Conservation (phyloP, 2,888 invertebrate species). For the Arenicola marina region DNA sequence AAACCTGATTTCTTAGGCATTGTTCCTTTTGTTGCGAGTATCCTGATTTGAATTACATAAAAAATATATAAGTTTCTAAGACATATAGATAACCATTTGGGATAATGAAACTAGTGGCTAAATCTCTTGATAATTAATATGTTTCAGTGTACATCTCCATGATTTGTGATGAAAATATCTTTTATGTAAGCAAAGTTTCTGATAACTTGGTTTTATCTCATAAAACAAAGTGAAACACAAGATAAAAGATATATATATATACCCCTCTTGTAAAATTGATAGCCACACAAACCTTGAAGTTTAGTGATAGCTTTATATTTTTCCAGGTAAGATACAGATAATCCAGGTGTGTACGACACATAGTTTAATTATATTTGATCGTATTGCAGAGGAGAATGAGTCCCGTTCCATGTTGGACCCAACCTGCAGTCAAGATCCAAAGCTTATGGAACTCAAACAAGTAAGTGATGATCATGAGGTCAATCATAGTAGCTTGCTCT, state of each 20-base stretch:
- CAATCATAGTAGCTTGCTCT: too few relatives aligned
- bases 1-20: too few relatives aligned
- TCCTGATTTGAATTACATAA: too few relatives aligned
- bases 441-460: conserved; percentile 80
- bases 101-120: too few relatives aligned
- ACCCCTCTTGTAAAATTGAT: not conserved
- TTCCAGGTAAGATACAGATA: too few relatives aligned
- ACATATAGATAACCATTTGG: too few relatives aligned
- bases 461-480: too few relatives aligned
- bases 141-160: too few relatives aligned
- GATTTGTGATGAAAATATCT: not conserved
- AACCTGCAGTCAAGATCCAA: conserved; percentile 82
- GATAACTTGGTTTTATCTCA: not conserved
- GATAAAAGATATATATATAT: not conserved
- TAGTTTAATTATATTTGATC: not conserved
- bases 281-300: not conserved
- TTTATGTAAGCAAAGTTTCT: not conserved
- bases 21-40: too few relatives aligned
- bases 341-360: not conserved
- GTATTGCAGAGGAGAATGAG: conserved; percentile 86
- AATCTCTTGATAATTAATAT: too few relatives aligned
- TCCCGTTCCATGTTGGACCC: conserved; percentile 95
- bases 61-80: too few relatives aligned
- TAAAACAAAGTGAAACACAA: not conserved
- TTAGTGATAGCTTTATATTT: too few relatives aligned